A percentile compares a stretch with the other conserved stretches of the same genome.
These are phyloP conservation scores for Brevipalpus yothersi DNA, from an alignment of 1,140 invertebrate species.

Conservation along the genomic window DNA sequence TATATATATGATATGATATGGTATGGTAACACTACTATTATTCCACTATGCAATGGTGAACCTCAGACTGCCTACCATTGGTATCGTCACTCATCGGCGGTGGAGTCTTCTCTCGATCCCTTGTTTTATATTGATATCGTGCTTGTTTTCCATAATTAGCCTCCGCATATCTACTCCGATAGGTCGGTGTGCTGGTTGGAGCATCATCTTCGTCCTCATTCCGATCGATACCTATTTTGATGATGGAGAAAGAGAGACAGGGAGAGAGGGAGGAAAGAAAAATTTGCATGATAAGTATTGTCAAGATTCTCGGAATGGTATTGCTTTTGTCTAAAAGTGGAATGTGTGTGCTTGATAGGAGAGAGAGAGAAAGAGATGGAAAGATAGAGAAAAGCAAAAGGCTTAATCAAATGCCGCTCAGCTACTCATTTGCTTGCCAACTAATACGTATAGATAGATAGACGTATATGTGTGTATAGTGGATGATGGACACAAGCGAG, in stretches of 20 bases:
- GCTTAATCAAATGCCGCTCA: no score
- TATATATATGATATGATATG: no score
- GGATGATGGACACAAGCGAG: no score
- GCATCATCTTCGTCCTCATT: constrained; percentile 12
- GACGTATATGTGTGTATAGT: no score
- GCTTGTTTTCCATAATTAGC: background rate
- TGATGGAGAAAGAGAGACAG: background rate
- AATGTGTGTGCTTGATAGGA: background rate
- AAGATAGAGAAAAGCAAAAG: background rate
- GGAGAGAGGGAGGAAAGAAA: background rate
- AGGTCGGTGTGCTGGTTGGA: constrained; percentile 12
- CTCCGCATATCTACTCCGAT: background rate
- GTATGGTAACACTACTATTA: no score
- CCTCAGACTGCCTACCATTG: background rate
- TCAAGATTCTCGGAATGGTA: background rate
- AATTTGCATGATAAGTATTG: background rate
- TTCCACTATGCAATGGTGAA: no score
- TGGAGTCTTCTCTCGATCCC: background rate
- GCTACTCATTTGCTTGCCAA: no score
- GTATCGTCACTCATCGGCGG: background rate
- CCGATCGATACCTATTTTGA: background rate
- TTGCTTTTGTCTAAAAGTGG: background rate
- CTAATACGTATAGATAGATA: no score
- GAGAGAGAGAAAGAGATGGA: constrained; percentile 2
- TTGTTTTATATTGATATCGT: background rate